Conservation (phyloP, 2,113 vertebrate genomes). For the Globicephala melas region DNA sequence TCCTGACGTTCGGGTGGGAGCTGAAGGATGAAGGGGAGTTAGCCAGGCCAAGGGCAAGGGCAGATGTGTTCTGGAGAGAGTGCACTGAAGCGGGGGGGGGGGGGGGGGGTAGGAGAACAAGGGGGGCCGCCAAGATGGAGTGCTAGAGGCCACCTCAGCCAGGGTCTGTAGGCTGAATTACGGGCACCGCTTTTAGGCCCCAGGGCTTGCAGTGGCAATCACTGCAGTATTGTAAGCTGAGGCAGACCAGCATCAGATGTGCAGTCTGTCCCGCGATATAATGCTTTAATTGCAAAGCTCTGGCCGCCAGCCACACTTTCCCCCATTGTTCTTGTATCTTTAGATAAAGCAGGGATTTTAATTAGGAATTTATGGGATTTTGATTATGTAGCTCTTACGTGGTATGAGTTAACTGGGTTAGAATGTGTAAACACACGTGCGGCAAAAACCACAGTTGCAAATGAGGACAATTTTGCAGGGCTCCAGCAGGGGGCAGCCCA, state of each 20-base stretch:
- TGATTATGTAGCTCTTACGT: not conserved
- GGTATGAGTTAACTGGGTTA: not conserved
- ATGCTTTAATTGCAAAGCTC: not conserved
- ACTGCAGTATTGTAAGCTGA: too few relatives aligned
- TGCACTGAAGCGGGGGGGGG: fast-evolving
- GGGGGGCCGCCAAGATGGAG: fast-evolving
- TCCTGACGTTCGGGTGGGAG: not conserved
- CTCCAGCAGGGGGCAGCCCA: not conserved
- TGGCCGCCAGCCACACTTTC: fast-evolving
- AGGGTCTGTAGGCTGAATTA: not conserved
- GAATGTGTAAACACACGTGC: too few relatives aligned
- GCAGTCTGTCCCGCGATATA: fast-evolving
- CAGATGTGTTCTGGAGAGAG: not conserved
- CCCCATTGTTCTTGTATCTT: not conserved
- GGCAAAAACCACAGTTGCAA: not conserved
- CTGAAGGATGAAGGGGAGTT: not conserved
- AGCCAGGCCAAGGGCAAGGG: too few relatives aligned
- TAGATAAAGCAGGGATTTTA: not conserved
- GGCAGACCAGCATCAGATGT: not conserved
- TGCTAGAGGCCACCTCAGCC: not conserved
- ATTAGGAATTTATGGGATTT: not conserved
- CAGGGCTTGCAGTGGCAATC: not conserved
- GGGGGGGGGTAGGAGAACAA: not conserved
- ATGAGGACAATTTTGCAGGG: not conserved
- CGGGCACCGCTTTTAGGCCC: not conserved